These are phyloP conservation scores for Callopanchax toddi DNA, from an alignment of 2,113 vertebrate genomes.

Conservation along the genomic window DNA sequence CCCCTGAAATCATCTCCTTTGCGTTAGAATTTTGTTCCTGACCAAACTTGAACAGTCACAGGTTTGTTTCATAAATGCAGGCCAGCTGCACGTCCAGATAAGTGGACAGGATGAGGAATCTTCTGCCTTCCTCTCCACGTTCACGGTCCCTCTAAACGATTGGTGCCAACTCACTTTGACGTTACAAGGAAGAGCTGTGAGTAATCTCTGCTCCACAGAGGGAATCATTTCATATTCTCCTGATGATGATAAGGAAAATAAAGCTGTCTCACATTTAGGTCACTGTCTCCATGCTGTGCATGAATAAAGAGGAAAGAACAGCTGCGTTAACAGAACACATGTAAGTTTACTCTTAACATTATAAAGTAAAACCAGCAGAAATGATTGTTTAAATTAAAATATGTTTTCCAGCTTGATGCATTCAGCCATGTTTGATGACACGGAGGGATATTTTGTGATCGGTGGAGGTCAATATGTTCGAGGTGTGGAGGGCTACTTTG, in stretches of 20 bases:
- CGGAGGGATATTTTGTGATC: slow-evolving; percentile 79
- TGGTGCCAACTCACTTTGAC: slow-evolving; percentile 77
- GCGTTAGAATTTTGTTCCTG: too few species aligned
- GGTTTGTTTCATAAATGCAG: slow-evolving; percentile 37
- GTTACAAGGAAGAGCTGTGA: slow-evolving; percentile 66
- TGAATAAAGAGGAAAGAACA: slow-evolving; percentile 26
- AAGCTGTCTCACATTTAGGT: slow-evolving; percentile 52
- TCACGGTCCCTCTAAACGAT: slow-evolving; percentile 64
- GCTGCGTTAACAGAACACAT: slow-evolving; percentile 31
- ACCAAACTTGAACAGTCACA: not conserved
- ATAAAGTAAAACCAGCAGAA: not conserved
- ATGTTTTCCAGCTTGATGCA: slow-evolving; percentile 60
- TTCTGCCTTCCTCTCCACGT: slow-evolving; percentile 67
- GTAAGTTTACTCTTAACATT: slow-evolving; percentile 53
- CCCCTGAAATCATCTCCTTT: too few species aligned
- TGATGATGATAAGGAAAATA: not conserved
- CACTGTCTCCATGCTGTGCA: slow-evolving; percentile 65
- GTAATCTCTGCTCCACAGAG: slow-evolving; percentile 20
- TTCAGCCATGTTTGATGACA: slow-evolving; percentile 72
- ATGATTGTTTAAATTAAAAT: too few species aligned
- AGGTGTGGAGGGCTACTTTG: slow-evolving; percentile 79
- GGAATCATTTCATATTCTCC: not conserved
- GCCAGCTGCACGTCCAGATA: slow-evolving; percentile 78
- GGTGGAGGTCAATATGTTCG: slow-evolving; percentile 74
- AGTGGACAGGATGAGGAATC: slow-evolving; percentile 46